Base-by-base conservation (phyloP, 2,797 vertebrate species). In the Pseudomugil gertrudae region DNA sequence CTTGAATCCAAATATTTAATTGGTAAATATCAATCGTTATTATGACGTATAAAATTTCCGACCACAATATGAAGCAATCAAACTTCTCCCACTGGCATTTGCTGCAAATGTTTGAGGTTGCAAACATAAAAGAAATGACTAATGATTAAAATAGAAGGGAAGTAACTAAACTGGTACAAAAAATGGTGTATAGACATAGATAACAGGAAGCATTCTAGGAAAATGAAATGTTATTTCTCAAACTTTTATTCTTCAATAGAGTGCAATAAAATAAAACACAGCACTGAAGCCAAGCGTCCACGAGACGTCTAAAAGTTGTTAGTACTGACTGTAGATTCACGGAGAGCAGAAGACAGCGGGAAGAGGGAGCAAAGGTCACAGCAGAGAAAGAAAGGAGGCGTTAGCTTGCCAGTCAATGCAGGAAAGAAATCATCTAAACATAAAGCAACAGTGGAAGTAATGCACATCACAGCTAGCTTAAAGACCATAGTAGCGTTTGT, bases 1-100 rank as follows among this genome's bases (percentile, higher is more conserved):
- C 94, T 95, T 94, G 95, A 97, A 96, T 97, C 95, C 96, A 99
- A 98, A 98, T 97, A 97, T 98, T 98, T 98, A 98, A 96, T 98
- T 95, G 93, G 95, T 97, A 96, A 96, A 96, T 94, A 96, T 96
- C 80, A 87, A 94, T 93, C 92, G 92, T 95, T 96, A 96, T 96
- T 96, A 96, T 96, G 96, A 94, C 95, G 96, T 97, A 96, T 98
- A 99, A 96, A 98, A 99, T 96, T 95, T 97, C 93, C 93, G 94
- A 95, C 97, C 96, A 98, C 96, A 96, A 97, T 95, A 96, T 95
- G 95, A 97, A 97, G 95, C 95, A 65, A 95, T 96, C 95, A 92
- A 95, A 92, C 87, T 95, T 92, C 94, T 93, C 92, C 94, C 95
- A 93, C 93, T 93, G 94, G 91, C 91, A 33, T 70, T 80, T 68